These are phyloP conservation scores for Scalopus aquaticus DNA, from an alignment of 2,113 vertebrate species.

Conservation along the genomic window DNA sequence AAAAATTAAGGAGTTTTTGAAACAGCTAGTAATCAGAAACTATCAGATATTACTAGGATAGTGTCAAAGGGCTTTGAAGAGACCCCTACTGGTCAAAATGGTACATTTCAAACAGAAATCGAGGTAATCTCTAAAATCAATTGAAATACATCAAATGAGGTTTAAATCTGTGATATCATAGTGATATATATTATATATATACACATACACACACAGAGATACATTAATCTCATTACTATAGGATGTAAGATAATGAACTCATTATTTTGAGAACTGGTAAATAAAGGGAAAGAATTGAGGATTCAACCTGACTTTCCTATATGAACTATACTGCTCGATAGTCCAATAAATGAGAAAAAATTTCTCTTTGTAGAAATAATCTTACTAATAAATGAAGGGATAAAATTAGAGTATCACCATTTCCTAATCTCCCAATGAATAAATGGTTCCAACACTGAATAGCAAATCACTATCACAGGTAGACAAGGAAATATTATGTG, in stretches of 20 bases:
- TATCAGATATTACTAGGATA: not conserved
- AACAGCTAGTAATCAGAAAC: not conserved
- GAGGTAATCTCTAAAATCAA: not conserved
- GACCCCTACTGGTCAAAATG: not conserved
- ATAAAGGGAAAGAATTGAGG: not conserved
- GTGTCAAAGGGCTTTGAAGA: not conserved
- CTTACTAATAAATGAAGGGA: not conserved
- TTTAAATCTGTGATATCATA: constrained; percentile 40
- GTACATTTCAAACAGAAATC: not conserved
- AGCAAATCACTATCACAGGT: not conserved
- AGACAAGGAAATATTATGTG: not conserved
- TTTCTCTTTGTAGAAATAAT: constrained; percentile 20
- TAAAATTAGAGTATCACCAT: not conserved
- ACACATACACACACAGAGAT: not conserved
- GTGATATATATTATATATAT: too few relatives aligned
- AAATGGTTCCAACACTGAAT: not conserved
- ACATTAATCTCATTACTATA: not conserved
- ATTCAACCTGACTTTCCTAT: not conserved
- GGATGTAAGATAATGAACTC: not conserved
- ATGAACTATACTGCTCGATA: not conserved
- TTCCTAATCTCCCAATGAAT: not conserved
- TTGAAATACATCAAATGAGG: not conserved
- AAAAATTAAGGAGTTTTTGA: constrained; percentile 48
- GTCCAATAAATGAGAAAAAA: not conserved
- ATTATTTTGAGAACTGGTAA: constrained; percentile 6